Conservation (phyloP, 2,888 invertebrate species). For the Globia sparganii region DNA sequence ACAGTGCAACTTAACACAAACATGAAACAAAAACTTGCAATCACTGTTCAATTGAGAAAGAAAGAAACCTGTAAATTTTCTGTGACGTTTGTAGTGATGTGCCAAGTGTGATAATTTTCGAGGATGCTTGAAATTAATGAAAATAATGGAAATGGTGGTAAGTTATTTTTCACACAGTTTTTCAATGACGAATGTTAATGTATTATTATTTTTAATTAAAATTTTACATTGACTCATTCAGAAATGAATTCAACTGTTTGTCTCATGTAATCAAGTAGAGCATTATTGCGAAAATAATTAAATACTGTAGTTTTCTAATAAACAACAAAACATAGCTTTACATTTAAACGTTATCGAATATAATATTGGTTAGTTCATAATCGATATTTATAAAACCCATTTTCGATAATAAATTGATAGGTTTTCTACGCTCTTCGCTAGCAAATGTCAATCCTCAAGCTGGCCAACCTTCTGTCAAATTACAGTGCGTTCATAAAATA, state of each 20-base stretch:
- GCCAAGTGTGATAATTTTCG: conserved; percentile 19
- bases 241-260: background rate
- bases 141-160: conserved; percentile 34
- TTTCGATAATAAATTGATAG: conserved; percentile 1
- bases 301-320: background rate
- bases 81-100: conserved; percentile 64
- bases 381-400: no score
- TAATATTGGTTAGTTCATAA: background rate
- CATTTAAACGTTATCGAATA: background rate
- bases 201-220: background rate
- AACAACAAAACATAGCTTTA: background rate
- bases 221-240: background rate
- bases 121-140: conserved; percentile 47
- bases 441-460: conserved; percentile 38
- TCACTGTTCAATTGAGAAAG: conserved; percentile 33
- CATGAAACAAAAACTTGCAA: conserved; percentile 46
- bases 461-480: conserved; percentile 47
- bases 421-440: conserved; percentile 26
- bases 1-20: conserved; percentile 55
- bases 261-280: background rate
- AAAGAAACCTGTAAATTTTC: conserved; percentile 31
- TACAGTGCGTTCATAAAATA: conserved; percentile 50
- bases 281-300: background rate
- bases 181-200: background rate
- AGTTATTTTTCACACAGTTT: conserved; percentile 2